Base-by-base conservation (phyloP, 1,140 invertebrate genomes). In the Caenorhabditis remanei region DNA sequence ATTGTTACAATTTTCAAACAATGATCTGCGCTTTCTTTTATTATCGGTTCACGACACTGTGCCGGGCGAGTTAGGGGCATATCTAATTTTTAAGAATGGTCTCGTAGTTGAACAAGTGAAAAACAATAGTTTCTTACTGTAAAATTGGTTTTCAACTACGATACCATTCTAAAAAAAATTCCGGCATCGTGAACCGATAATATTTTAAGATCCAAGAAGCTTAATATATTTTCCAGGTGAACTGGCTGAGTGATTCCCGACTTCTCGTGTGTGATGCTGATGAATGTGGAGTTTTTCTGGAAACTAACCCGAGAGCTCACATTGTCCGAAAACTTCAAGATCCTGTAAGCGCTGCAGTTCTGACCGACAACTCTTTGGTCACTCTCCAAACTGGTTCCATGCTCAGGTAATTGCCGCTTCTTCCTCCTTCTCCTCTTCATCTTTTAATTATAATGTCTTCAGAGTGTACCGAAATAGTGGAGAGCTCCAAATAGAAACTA, bases 211-310 rank as follows among this genome's bases (percentile, higher is more conserved):
- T 32, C 32, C 32, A 32, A 32, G 32, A 32, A 32, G 2, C 32
- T 0, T 32, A 32, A 32, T 32, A 32, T 53, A 11, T 16, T 16
- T 53, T 85, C 40, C 50, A 84, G 84, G 50, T 85, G 2, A 50
- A 85, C 50, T 85, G 85, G 85, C 85, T 85, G 50, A 55, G 32
- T 4, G 85, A 85, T 16, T 32, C 46, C 9, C 43, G 67, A 2
- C 67, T 85, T 40, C 85, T 85, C 11, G 85, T 85, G 3, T 75
- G 63, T 43, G 85, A 85, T 58, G 46, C 85, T 11, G 85, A 85
- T 24, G 85, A 85, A 46, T 67, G 41, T 46, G 85, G 48, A 11
- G 43, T 75, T 6, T 41, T 85, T 32, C 50, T 85, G 43, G 63
- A 65, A 53, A 56, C 67, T 0, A 85, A 43, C 24, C 85, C 85